Conservation (phyloP, 2,888 invertebrate species). For the Sinodicranocentrus sp. region DNA sequence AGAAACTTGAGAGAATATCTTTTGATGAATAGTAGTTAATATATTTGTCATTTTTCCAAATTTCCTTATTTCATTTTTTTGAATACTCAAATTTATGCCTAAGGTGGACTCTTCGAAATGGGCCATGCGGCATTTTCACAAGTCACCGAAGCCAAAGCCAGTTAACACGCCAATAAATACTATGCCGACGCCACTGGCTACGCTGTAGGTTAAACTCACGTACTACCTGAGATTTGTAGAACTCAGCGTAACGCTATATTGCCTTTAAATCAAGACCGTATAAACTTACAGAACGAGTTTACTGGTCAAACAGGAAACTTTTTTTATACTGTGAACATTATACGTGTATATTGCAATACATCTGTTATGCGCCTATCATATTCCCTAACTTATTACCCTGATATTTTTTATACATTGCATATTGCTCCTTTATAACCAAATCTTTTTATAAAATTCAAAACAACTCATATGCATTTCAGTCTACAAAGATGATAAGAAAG, state of each 20-base stretch:
- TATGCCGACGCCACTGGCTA: not conserved
- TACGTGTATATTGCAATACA: not conserved
- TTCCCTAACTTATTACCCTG: too few relatives aligned
- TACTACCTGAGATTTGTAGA: slow-evolving; percentile 7
- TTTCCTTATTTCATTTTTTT: too few relatives aligned
- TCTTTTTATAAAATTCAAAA: too few relatives aligned
- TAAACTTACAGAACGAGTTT: slow-evolving; percentile 58
- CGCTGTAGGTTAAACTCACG: not conserved
- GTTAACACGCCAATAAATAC: slow-evolving; percentile 19
- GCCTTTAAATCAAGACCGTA: not conserved
- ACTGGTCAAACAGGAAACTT: slow-evolving; percentile 77
- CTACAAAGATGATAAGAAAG: too few relatives aligned
- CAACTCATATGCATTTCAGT: too few relatives aligned
- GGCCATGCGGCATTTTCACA: slow-evolving; percentile 18
- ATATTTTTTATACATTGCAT: too few relatives aligned
- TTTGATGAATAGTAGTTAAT: too few relatives aligned
- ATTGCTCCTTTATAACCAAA: too few relatives aligned
- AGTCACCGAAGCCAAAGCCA: slow-evolving; percentile 3
- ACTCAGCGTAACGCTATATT: slow-evolving; percentile 12
- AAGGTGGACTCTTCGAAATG: slow-evolving; percentile 21
- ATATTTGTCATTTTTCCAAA: too few relatives aligned
- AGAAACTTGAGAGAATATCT: too few relatives aligned
- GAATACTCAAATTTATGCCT: slow-evolving; percentile 18
- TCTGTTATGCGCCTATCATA: too few relatives aligned
- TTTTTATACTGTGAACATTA: slow-evolving; percentile 23